Evolutionary conservation across 1,140 invertebrate species (phyloP), one percentile per base, ranked within the genome.

Genomic region (Melipona quadrifasciata): DNA sequence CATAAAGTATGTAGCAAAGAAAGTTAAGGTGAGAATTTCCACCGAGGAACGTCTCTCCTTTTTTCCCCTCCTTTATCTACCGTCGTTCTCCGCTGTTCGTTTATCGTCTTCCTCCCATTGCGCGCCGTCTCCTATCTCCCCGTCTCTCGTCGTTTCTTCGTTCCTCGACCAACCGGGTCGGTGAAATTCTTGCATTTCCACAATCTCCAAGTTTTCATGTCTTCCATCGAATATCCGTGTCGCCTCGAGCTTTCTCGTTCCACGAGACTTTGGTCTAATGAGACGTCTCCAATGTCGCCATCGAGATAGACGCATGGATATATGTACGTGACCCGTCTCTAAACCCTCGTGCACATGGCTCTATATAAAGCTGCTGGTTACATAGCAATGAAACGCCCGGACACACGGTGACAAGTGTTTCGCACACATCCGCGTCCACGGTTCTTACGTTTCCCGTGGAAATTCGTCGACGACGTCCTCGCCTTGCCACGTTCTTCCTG

Each of bases 201-300:
- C 93, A 93, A 94, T 91, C 92, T 93, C 90, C 91, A 93, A 94
- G 92, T 94, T 94, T 94, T 94, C 94, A 94, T 94, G 93, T 92
- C 93, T 86, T 84, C 75, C 77, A 72, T 70, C 85, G 85, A 93
- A 93, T 93, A 91, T 91, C 88, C 89, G 87, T 87, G 89, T 85
- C 84, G 80, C 80, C 73, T 72, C 74, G 27, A 89, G 88, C 92
- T 92, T 89, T 88, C 85, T 80, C 87, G 73, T 90, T 89, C 82
- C 86, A 84, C 84, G 80, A 86, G 84, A 88, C 84, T 91, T 86
- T 88, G 72, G 31, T 92, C 93, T 93, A 94, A 94, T 93, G 92
- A 93, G 92, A 94, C 92, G 90, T 73, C 82, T 55, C 81, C 88
- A 87, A 76, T 88, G 87, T 88, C 83, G 86, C 83, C 91, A 90